phyloP scores from a whole-genome alignment of 2,888 invertebrate genomes.

The Apamea sordens region DNA sequence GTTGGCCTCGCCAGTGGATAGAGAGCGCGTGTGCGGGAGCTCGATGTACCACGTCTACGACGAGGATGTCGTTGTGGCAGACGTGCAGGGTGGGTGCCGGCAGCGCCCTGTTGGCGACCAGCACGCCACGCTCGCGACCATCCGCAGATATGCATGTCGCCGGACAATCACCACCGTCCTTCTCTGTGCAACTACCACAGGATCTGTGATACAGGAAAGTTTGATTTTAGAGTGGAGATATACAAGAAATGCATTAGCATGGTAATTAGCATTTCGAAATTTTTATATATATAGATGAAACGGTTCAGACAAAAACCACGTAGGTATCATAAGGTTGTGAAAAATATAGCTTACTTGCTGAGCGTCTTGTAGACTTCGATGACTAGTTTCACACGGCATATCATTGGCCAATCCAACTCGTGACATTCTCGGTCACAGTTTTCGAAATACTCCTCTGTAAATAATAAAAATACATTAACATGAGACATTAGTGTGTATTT shows the following conservation, averaged over 20 bases:
- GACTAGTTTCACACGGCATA: constrained; percentile 93
- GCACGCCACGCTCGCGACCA: constrained; percentile 91
- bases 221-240: constrained; percentile 13
- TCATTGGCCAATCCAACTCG: constrained; percentile 94
- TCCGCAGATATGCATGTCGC: constrained; percentile 92
- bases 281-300: not conserved
- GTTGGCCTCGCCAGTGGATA: constrained; percentile 96
- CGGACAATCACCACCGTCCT: constrained; percentile 90
- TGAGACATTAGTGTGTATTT: constrained; percentile 32
- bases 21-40: constrained; percentile 93
- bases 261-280: constrained; percentile 36
- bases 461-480: constrained; percentile 58
- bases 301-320: not conserved
- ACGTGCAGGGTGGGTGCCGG: constrained; percentile 92
- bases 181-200: constrained; percentile 92
- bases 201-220: constrained; percentile 82
- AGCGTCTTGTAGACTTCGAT: constrained; percentile 93
- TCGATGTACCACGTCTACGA: constrained; percentile 94
- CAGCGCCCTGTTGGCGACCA: constrained; percentile 92
- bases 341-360: constrained; percentile 90
- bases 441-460: constrained; percentile 93
- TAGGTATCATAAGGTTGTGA: constrained; percentile 21
- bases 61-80: constrained; percentile 94
- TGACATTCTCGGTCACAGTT: constrained; percentile 95
- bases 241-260: not conserved